Percentiles rank a stretch among this genome's conserved stretches.
Conservation (phyloP, 2,113 vertebrate genomes). For the Isichthys henryi region DNA sequence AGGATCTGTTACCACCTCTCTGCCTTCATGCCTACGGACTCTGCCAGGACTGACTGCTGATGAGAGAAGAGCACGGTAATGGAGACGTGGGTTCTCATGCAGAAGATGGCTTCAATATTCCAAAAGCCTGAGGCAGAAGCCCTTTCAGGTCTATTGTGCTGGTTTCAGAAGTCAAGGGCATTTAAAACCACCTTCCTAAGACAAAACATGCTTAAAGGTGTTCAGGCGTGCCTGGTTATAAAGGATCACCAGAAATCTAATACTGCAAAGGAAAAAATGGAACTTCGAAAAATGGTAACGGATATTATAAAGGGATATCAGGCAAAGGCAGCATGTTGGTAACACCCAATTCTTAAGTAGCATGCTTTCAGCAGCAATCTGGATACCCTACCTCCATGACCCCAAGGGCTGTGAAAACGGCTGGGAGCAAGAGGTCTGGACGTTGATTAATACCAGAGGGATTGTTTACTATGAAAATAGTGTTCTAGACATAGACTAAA, state of each 20-base stretch:
- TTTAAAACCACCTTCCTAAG: background rate
- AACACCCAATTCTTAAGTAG: conserved; percentile 30
- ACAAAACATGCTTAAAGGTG: background rate
- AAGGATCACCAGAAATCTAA: background rate
- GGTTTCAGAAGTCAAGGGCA: background rate
- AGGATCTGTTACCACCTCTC: background rate
- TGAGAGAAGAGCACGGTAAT: background rate
- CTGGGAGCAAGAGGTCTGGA: conserved; percentile 37
- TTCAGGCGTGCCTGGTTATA: background rate
- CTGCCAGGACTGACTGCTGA: background rate
- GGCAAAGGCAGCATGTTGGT: background rate
- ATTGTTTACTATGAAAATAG: background rate
- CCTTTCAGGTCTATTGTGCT: background rate
- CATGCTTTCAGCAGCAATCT: background rate
- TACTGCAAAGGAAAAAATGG: background rate
- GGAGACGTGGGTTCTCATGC: background rate
- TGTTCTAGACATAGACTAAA: background rate
- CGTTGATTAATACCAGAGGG: background rate
- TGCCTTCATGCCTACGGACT: background rate
- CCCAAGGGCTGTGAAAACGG: conserved; percentile 33
- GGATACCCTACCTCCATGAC: conserved; percentile 22
- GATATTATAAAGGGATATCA: background rate
- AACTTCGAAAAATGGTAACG: background rate
- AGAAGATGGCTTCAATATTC: background rate
- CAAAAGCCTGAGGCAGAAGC: background rate